Percentiles rank a stretch among this genome's conserved stretches.
Conservation (phyloP, 1,140 invertebrate species). For the Drosophila yakuba region DNA sequence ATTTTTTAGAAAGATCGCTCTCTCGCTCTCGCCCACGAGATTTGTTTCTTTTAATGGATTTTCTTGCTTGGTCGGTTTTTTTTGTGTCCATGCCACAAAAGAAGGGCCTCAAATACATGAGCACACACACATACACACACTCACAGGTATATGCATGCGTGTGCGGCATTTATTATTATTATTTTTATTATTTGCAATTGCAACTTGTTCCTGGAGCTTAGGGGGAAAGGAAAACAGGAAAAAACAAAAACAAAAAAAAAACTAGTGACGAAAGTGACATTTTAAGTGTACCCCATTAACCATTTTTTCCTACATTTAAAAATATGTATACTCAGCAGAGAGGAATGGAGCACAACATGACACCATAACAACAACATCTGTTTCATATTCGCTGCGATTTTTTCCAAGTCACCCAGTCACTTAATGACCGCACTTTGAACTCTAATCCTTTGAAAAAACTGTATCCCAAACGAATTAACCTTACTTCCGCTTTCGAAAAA, state of each 20-base stretch:
- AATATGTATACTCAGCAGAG: slow-evolving; percentile 59
- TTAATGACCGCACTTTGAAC: slow-evolving; percentile 74
- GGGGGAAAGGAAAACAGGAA: slow-evolving; percentile 4
- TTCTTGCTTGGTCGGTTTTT: slow-evolving; percentile 74
- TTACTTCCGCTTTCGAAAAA: background rate
- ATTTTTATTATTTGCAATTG: slow-evolving; percentile 48
- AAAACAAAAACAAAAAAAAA: slow-evolving; percentile 14
- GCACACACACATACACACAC: background rate
- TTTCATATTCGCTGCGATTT: slow-evolving; percentile 24
- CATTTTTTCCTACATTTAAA: slow-evolving; percentile 39
- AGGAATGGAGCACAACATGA: slow-evolving; percentile 23
- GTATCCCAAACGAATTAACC: background rate
- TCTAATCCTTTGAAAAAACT: slow-evolving; percentile 14
- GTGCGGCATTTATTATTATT: slow-evolving; percentile 43
- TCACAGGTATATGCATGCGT: slow-evolving; percentile 27
- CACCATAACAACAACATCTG: slow-evolving; percentile 53
- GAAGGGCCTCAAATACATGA: slow-evolving; percentile 60
- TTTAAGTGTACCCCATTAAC: slow-evolving; percentile 40
- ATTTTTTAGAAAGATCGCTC: slow-evolving; percentile 25
- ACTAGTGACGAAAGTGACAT: slow-evolving; percentile 35
- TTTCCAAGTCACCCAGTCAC: slow-evolving; percentile 65
- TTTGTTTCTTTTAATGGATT: slow-evolving; percentile 67
- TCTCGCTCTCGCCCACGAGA: slow-evolving; percentile 50
- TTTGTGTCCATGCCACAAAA: slow-evolving; percentile 63
- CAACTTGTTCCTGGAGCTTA: slow-evolving; percentile 66